Conservation (phyloP, 2,113 vertebrate species). For the Rana temporaria region DNA sequence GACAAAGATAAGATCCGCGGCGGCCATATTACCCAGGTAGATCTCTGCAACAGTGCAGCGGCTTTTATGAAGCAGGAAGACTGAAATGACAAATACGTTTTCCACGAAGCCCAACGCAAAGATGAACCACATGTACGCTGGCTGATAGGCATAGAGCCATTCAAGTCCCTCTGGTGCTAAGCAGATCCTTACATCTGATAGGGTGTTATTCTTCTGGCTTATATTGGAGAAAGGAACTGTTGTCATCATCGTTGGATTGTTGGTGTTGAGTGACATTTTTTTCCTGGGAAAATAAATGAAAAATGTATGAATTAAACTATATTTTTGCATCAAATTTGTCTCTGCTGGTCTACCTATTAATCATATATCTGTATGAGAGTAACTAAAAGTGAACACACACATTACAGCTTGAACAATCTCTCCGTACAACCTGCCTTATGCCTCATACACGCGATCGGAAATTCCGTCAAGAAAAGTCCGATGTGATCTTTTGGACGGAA, state of each 20-base stretch:
- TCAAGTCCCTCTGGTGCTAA: conserved; percentile 56
- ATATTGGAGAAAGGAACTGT: not conserved
- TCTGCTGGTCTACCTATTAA: too few species aligned
- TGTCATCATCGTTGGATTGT: not conserved
- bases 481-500: too few species aligned
- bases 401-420: too few species aligned
- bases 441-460: too few species aligned
- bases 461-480: too few species aligned
- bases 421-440: too few species aligned
- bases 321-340: too few species aligned
- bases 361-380: too few species aligned
- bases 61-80: conserved; percentile 89
- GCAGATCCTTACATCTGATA: conserved; percentile 52
- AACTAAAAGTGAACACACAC: too few species aligned
- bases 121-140: conserved; percentile 82
- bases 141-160: conserved; percentile 76
- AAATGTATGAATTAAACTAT: too few species aligned
- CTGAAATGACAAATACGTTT: conserved; percentile 85
- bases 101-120: conserved; percentile 79
- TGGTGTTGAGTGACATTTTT: not conserved
- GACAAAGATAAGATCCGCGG: conserved; percentile 85
- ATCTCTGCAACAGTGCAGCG: conserved; percentile 90
- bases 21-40: conserved; percentile 88
- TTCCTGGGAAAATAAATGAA: not conserved
- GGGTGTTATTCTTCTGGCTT: not conserved